Percentiles rank a stretch among this genome's conserved stretches.
These are phyloP conservation scores for Coptotermes formosanus DNA, from an alignment of 1,140 invertebrate genomes.

Conservation along the genomic window DNA sequence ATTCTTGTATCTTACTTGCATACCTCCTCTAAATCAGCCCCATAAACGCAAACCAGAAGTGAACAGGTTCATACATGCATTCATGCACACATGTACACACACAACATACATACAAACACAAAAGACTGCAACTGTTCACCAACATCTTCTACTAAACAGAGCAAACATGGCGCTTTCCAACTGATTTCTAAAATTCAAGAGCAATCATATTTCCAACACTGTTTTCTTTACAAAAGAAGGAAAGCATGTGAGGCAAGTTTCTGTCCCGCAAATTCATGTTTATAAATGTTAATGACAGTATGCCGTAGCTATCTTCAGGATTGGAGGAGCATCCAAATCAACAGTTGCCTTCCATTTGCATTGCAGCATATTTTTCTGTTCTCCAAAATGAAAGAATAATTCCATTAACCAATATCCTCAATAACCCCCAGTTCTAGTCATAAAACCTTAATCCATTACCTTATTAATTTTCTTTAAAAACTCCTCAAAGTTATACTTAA, in stretches of 20 bases:
- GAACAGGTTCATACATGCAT: neutral
- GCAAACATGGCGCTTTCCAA: neutral
- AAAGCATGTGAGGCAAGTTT: neutral
- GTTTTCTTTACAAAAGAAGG: neutral
- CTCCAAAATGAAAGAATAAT: neutral
- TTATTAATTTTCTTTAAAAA: slow-evolving; percentile 2
- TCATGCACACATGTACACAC: neutral
- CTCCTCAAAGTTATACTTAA: neutral
- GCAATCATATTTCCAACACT: neutral
- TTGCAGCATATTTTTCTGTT: neutral
- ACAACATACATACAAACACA: neutral
- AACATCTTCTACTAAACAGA: neutral
- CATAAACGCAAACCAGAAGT: neutral
- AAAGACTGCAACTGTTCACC: neutral
- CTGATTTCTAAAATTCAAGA: neutral
- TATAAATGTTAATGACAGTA: neutral
- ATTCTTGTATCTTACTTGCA: neutral
- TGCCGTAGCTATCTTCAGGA: neutral
- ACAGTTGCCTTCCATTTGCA: neutral
- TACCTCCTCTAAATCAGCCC: neutral
- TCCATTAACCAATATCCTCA: neutral
- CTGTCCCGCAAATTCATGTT: neutral
- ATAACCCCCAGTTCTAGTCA: neutral
- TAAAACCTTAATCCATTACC: neutral
- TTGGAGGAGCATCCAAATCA: neutral